Base-by-base conservation (phyloP, 2,888 invertebrate species). In the Sarcophaga rosellei region DNA sequence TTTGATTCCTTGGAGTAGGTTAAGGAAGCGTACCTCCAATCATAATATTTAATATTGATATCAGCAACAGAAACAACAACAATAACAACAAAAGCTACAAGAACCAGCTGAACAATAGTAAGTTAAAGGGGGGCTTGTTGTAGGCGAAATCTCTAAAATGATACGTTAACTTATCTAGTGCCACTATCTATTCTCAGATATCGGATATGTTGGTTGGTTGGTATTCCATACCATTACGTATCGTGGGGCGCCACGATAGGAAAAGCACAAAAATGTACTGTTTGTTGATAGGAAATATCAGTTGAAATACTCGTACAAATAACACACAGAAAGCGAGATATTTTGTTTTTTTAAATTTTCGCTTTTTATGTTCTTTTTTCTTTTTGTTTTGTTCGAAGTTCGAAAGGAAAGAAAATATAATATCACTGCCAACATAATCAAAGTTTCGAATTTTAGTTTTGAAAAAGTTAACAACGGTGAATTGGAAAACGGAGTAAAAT, bases 111-210 rank as follows among this genome's bases (percentile, higher is more conserved):
- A 23, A 21, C 57, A 59, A 20, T 61, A 61, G 20, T 62, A 53
- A 44, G 35, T 35, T 8, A 35, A 10, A 35, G 59, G 72, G 77
- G 80, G 86, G 79, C 80, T 85, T 84, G 89, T 82, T 84, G 73
- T 77, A 73, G 79, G 81, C 90, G 91, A 92, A 93, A 93, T 93
- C 93, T 92, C 90, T 90, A 90, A 90, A 92, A 92, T 91, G 93
- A 93, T 93, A 93, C 92, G 93, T 93, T 93, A 93, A 93, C 93
- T 93, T 93, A 93, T 93, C 93, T 93, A 92, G 91, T 92, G 91
- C 91, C 92, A 93, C 92, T 93, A 93, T 93, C 93, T 93, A 92
- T 92, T 92, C 91, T 92, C 91, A 93, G 93, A 93, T 93, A 93
- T 93, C 92, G 92, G 92, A 92, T 92, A 92, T 92, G 90, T 89